Conservation (phyloP, 1,140 invertebrate genomes). For the Drosophila obscura region DNA sequence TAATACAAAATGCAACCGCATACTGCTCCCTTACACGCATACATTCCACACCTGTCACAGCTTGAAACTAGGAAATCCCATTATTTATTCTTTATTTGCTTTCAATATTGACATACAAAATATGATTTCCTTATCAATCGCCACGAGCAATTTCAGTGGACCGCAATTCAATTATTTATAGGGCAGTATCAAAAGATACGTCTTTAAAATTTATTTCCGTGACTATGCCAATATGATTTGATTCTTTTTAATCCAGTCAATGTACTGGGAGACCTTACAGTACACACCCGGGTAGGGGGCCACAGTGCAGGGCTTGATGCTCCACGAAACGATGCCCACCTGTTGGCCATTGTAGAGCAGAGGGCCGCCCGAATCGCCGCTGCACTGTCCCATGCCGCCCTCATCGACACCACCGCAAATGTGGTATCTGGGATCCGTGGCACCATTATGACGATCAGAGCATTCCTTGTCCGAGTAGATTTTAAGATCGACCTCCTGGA, state of each 20-base stretch:
- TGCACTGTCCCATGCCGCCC: conserved; percentile 84
- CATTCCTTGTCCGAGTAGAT: conserved; percentile 83
- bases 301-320: conserved; percentile 83
- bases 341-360: conserved; percentile 71
- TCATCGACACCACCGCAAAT: conserved; percentile 83
- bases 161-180: conserved; percentile 21
- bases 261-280: conserved; percentile 84
- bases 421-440: conserved; percentile 64
- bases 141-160: neutral
- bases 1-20: no score
- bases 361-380: conserved; percentile 84
- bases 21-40: no score
- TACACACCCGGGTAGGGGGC: conserved; percentile 84
- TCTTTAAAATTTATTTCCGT: conserved; percentile 21
- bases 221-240: conserved; percentile 65
- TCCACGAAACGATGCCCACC: conserved; percentile 84
- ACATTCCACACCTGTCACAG: no score
- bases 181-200: neutral
- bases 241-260: conserved; percentile 83
- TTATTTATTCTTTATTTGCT: no score
- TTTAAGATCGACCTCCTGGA: conserved; percentile 82
- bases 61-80: no score
- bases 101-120: conserved; percentile 16
- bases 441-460: conserved; percentile 45
- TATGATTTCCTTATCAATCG: conserved; percentile 22